Conservation (phyloP, 2,888 invertebrate genomes). For the Aromia moschata region DNA sequence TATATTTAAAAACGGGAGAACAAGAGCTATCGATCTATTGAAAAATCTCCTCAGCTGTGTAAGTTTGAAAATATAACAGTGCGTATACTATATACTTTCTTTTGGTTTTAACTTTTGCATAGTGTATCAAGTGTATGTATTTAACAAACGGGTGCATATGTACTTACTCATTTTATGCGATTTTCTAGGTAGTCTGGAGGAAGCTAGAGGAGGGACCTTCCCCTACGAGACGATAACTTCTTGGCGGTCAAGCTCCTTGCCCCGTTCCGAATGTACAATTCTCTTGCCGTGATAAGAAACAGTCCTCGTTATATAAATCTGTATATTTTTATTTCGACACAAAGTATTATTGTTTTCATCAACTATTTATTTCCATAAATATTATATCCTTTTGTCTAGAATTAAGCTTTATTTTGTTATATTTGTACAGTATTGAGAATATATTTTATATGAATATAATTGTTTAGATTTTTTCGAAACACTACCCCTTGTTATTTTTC, state of each 20-base stretch:
- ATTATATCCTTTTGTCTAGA: constrained; percentile 1
- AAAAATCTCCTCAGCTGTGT: too few species aligned
- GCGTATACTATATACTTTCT: too few species aligned
- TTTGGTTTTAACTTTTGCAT: too few species aligned
- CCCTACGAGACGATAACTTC: constrained; percentile 45
- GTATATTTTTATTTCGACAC: constrained; percentile 7
- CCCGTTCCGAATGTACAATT: constrained; percentile 13
- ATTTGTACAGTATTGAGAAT: constrained; percentile 20
- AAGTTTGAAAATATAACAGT: too few species aligned
- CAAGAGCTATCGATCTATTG: too few species aligned
- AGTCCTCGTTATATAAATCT: constrained; percentile 6
- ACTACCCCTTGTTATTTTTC: too few species aligned
- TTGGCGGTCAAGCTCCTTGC: not conserved
- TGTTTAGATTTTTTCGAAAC: too few species aligned
- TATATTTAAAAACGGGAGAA: too few species aligned
- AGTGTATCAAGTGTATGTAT: too few species aligned
- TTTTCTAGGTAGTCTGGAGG: constrained; percentile 83
- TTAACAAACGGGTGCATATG: too few species aligned
- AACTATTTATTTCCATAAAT: constrained; percentile 15
- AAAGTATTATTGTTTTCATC: constrained; percentile 21
- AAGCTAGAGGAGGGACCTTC: constrained; percentile 88
- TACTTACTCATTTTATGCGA: constrained; percentile 31
- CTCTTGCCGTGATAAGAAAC: constrained; percentile 19
- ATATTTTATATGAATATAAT: constrained; percentile 12
- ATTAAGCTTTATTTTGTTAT: constrained; percentile 19